Percentiles rank a stretch among this genome's conserved stretches.
Evolutionary conservation across 2,113 vertebrate genomes (phyloP).

Genomic region (Lutjanus erythropterus): DNA sequence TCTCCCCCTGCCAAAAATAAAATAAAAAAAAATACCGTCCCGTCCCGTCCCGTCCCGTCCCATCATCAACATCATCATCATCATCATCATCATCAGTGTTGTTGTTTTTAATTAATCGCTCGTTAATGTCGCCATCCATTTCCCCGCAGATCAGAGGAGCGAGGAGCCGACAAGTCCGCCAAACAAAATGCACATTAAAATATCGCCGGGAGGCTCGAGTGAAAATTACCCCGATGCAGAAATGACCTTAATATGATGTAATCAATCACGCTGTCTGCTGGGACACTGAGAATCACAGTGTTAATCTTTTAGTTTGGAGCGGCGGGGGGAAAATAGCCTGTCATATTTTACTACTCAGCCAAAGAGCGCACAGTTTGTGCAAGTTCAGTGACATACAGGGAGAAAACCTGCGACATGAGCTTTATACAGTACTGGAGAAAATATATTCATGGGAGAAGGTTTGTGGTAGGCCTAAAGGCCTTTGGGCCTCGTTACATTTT

Average conservation of each 20-base stretch:
- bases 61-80: background rate
- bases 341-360: slow-evolving; percentile 40
- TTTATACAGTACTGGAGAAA: background rate
- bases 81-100: slow-evolving; percentile 52
- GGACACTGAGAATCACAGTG: slow-evolving; percentile 83
- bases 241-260: slow-evolving; percentile 86
- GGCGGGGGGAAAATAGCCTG: slow-evolving; percentile 47
- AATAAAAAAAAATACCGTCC: background rate
- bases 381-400: background rate
- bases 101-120: slow-evolving; percentile 81
- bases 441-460: background rate
- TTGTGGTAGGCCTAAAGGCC: slow-evolving; percentile 37
- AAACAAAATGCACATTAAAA: slow-evolving; percentile 83
- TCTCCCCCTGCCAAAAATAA: slow-evolving; percentile 1
- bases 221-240: slow-evolving; percentile 83
- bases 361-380: slow-evolving; percentile 13
- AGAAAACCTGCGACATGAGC: background rate
- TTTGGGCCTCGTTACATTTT: slow-evolving; percentile 19
- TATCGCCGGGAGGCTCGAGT: slow-evolving; percentile 76
- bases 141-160: slow-evolving; percentile 77
- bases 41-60: too few species aligned
- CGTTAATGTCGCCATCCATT: slow-evolving; percentile 81
- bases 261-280: slow-evolving; percentile 86
- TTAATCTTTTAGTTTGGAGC: slow-evolving; percentile 81
- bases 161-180: slow-evolving; percentile 65